A percentile compares a stretch with the other conserved stretches of the same genome.
Conservation (phyloP, 2,797 vertebrate genomes). For the Tamandua tetradactyla region DNA sequence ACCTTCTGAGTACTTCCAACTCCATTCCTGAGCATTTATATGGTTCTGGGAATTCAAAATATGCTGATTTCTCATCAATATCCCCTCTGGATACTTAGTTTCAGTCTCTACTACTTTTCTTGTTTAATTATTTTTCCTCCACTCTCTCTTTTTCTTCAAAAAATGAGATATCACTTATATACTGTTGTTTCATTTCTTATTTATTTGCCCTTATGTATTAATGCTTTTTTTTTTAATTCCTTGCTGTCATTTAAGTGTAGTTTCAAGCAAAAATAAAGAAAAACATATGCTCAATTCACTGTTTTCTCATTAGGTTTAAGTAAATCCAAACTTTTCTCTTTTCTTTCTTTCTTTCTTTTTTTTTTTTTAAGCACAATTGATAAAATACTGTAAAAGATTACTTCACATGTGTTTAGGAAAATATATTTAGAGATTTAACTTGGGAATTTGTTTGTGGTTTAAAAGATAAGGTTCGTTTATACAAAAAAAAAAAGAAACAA, state of each 20-base stretch:
- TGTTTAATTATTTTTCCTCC: neutral
- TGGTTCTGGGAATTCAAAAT: neutral
- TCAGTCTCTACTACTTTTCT: neutral
- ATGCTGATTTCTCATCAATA: neutral
- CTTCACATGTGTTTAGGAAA: slow-evolving; percentile 78
- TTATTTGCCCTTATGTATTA: neutral
- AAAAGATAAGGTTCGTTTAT: slow-evolving; percentile 85
- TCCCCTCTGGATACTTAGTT: neutral
- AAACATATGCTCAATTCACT: slow-evolving; percentile 21
- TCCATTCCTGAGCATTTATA: neutral
- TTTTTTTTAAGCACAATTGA: slow-evolving; percentile 60
- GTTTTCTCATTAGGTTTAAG: slow-evolving; percentile 48
- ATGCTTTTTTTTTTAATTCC: neutral
- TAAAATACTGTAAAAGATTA: slow-evolving; percentile 80
- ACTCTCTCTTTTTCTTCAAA: neutral
- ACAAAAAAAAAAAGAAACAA: slow-evolving; percentile 62
- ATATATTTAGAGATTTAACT: slow-evolving; percentile 81
- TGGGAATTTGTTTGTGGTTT: slow-evolving; percentile 85
- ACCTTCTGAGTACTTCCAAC: neutral
- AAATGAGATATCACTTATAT: neutral
- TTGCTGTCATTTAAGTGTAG: slow-evolving; percentile 7
- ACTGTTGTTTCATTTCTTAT: neutral
- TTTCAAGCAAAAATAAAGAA: slow-evolving; percentile 51
- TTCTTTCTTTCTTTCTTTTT: no score
- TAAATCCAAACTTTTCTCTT: slow-evolving; percentile 67